Conservation (phyloP, 2,113 vertebrate genomes). For the Bambusicola thoracicus region DNA sequence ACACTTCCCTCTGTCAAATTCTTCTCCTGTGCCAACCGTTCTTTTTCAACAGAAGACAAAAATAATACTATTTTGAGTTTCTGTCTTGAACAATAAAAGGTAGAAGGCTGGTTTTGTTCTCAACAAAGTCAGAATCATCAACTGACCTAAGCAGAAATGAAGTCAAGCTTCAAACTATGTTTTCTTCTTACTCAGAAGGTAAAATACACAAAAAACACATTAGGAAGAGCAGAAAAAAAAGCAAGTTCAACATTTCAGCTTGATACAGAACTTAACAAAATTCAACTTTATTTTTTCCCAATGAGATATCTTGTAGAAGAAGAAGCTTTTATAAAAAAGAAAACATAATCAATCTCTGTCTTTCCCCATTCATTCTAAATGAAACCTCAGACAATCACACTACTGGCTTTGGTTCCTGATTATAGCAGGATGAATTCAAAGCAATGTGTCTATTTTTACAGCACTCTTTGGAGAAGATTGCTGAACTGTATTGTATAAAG, state of each 20-base stretch:
- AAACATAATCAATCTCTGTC: not conserved
- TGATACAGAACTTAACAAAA: not conserved
- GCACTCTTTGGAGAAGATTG: not conserved
- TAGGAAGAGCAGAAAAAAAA: constrained; percentile 5
- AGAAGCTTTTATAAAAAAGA: not conserved
- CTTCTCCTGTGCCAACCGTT: not conserved
- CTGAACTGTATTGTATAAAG: not conserved
- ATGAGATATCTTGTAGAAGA: not conserved
- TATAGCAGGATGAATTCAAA: not conserved
- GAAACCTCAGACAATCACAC: not conserved
- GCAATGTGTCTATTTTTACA: not conserved
- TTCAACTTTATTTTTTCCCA: not conserved
- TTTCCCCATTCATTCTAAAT: not conserved
- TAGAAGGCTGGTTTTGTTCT: not conserved
- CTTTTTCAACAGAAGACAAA: not conserved
- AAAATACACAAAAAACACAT: not conserved
- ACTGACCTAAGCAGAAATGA: not conserved
- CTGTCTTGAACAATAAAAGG: not conserved
- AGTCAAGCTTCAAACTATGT: constrained; percentile 10
- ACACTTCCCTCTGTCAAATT: not conserved
- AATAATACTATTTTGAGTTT: not conserved
- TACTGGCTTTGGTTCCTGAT: not conserved
- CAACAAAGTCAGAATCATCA: not conserved
- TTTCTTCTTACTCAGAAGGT: not conserved
- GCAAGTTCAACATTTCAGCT: not conserved